Percentiles rank a stretch among this genome's conserved stretches.
Evolutionary conservation across 2,797 vertebrate genomes (phyloP).

Genomic region (Ataeniobius toweri): DNA sequence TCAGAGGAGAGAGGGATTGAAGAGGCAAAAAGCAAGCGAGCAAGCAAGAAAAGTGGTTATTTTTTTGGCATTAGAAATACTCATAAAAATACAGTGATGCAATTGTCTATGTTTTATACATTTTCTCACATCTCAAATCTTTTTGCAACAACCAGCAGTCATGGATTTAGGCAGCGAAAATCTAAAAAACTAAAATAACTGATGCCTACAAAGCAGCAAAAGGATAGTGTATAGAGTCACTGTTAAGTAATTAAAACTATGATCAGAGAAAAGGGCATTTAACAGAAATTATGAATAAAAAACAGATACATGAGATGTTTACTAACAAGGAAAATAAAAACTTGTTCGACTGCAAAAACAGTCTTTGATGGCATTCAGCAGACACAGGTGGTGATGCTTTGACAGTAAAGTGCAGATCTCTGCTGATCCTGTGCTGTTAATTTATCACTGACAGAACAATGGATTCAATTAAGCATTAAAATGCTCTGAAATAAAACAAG

Average conservation of each 20-base stretch:
- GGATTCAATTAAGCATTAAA: not conserved
- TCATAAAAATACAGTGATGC: not conserved
- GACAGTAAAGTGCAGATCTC: not conserved
- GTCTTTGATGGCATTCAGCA: not conserved
- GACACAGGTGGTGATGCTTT: not conserved
- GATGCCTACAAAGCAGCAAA: not conserved
- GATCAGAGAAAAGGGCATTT: not conserved
- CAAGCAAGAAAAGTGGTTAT: not conserved
- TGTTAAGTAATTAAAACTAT: not conserved
- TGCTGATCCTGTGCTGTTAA: not conserved
- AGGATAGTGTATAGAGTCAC: not conserved
- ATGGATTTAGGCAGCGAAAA: not conserved
- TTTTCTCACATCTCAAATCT: not conserved
- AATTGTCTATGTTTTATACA: not conserved
- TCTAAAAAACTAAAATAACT: not conserved
- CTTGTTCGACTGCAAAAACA: not conserved
- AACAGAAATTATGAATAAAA: not conserved
- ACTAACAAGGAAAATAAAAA: not conserved
- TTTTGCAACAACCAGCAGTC: not conserved
- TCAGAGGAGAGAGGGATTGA: constrained; percentile 16
- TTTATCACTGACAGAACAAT: not conserved
- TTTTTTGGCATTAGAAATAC: not conserved
- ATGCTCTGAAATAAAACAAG: not conserved
- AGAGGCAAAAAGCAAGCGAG: not conserved
- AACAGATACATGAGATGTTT: not conserved